These are phyloP conservation scores for Megaceryle torquata DNA, from an alignment of 2,113 vertebrate genomes.

Conservation along the genomic window DNA sequence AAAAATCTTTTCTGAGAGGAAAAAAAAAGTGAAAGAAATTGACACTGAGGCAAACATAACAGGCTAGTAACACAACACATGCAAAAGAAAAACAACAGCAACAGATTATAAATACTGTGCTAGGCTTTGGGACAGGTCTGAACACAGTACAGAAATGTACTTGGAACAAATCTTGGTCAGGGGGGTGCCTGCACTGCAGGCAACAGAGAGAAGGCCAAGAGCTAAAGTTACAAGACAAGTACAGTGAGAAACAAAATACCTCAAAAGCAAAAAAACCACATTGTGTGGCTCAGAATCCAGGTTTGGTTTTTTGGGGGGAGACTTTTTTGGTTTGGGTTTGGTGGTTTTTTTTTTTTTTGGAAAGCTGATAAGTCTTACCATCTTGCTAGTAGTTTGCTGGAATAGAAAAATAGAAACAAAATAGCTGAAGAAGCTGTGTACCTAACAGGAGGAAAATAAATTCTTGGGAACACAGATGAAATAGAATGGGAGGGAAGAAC, in stretches of 20 bases:
- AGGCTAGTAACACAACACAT: not conserved
- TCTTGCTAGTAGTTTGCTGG: not conserved
- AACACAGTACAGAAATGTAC: not conserved
- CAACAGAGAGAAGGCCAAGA: not conserved
- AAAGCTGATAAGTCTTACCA: not conserved
- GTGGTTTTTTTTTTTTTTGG: not conserved
- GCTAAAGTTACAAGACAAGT: not conserved
- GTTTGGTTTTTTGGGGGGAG: not conserved
- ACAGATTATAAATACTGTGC: not conserved
- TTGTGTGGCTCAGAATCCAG: not conserved
- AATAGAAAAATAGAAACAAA: conserved; percentile 22
- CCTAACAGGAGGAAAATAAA: not conserved
- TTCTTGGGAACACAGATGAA: not conserved
- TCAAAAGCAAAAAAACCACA: not conserved
- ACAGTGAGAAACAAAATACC: not conserved
- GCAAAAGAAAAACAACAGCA: not conserved
- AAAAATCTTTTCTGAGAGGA: not conserved
- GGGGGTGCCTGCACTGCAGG: not conserved
- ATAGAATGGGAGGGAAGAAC: not conserved
- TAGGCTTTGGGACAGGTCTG: not conserved
- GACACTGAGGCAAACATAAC: not conserved
- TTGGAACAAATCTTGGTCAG: not conserved
- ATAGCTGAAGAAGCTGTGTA: not conserved
- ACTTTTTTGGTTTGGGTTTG: not conserved
- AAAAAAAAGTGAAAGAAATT: not conserved